These are phyloP conservation scores for Pseudochirops corinnae DNA, from an alignment of 2,797 vertebrate species.

Conservation along the genomic window DNA sequence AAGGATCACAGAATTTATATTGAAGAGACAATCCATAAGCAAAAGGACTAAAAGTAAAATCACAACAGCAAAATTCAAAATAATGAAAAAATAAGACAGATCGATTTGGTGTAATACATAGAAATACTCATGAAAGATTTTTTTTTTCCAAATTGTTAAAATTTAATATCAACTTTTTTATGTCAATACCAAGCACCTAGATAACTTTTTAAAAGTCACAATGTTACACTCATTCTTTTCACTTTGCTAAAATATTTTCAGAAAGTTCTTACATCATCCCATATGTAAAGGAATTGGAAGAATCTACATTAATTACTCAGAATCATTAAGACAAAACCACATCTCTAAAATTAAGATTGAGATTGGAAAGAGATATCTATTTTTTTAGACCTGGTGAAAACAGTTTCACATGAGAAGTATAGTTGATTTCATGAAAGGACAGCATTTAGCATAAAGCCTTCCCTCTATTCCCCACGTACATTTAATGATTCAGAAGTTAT, in stretches of 20 bases:
- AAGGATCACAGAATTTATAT: background rate
- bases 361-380: no score
- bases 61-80: background rate
- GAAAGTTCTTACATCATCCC: background rate
- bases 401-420: rapidly evolving
- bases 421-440: background rate
- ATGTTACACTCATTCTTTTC: no score
- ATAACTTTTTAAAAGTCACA: background rate
- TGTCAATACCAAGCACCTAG: rapidly evolving
- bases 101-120: no score
- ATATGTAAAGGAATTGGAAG: background rate
- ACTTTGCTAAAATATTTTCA: background rate
- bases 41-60: background rate
- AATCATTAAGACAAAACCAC: background rate
- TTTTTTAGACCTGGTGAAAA: rapidly evolving
- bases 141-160: background rate
- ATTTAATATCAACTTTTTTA: background rate
- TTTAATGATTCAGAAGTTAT: background rate
- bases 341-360: background rate
- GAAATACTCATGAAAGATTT: background rate
- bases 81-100: background rate
- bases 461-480: rapidly evolving
- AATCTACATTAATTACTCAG: background rate
- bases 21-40: background rate
- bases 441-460: rapidly evolving